Base-by-base conservation (phyloP, 1,140 invertebrate genomes). In the Drosophila parabipectinata region DNA sequence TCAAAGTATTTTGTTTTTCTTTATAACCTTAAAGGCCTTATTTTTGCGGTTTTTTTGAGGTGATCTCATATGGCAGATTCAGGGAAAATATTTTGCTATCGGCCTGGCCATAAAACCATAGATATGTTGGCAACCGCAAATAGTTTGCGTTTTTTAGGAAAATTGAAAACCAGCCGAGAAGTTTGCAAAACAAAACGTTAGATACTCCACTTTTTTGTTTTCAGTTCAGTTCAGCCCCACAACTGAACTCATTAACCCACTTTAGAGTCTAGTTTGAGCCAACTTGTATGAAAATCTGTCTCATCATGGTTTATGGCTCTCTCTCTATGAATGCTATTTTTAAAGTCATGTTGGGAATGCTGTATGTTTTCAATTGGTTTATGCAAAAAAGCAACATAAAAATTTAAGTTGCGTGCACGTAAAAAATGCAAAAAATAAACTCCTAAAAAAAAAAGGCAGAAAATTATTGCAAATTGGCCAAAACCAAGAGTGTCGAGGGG, bases 161-260 rank as follows among this genome's bases (percentile, higher is more conserved):
- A 81, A 82, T 79, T 59, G 61, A 75, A 71, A 72, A 61, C 37
- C 34, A 67, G 34, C 30, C 55, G 15, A 73, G 55, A 71, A 37
- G 57, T 69, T 48, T 61, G 30, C 39, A 63, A 45, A 45, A 54
- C 56, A 55, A 72, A 52, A 54, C 52, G 47, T 68, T 47, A 54
- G 45, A 24, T 60, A 66, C 47, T 71, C 45, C 62, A 55, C 32
- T 24, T 62, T 53, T 77, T 50, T 41, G 26, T 18, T 18, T 60
- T 28, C 14, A 15, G 14, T 45, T 32, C 6, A 48, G 28, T 34
- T 44, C 48, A 58, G 66, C 32, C 59, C 52, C 61, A 73, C 18
- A 63, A 63, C 41, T 87, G 74, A 85, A 85, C 82, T 85, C 82
- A 85, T 85, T 85, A 85, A 81, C 82, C 82, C 74, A 85, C 39